Percentiles rank a stretch among this genome's conserved stretches.
Evolutionary conservation across 2,113 vertebrate genomes (phyloP).

Genomic region (Muntiacus reevesi): DNA sequence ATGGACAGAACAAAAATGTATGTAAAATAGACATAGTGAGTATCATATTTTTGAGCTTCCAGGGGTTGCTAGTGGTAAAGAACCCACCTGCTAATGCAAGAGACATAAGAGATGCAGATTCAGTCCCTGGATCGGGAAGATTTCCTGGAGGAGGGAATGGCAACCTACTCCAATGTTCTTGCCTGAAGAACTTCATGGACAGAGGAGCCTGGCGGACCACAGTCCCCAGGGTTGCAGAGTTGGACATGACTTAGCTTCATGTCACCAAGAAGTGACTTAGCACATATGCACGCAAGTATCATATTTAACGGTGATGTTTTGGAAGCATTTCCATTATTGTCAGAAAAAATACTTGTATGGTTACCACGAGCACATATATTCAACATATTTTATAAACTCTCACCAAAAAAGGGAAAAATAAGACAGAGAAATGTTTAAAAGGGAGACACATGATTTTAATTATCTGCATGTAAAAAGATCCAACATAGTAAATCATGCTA

Average conservation of each 20-base stretch:
- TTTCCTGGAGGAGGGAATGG: neutral
- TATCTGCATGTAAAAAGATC: neutral
- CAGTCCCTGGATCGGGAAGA: neutral
- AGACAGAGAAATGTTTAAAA: neutral
- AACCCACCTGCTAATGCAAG: neutral
- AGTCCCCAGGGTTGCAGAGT: neutral
- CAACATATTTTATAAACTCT: neutral
- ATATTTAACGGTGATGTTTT: neutral
- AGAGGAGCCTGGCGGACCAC: neutral
- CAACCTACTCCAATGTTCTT: neutral
- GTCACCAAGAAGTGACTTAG: neutral
- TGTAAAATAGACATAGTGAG: neutral
- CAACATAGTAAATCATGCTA: neutral
- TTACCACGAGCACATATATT: neutral
- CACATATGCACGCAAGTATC: neutral
- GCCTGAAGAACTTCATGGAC: neutral
- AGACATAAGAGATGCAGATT: neutral
- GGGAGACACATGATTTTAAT: neutral
- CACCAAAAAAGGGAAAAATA: neutral
- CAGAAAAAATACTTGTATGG: neutral
- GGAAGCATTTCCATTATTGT: neutral
- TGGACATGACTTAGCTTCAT: neutral
- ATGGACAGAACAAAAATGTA: neutral
- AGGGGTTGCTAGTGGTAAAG: neutral
- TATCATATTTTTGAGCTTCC: neutral